phyloP scores from a whole-genome alignment of 2,113 vertebrate genomes.

The Hylia prasina region DNA sequence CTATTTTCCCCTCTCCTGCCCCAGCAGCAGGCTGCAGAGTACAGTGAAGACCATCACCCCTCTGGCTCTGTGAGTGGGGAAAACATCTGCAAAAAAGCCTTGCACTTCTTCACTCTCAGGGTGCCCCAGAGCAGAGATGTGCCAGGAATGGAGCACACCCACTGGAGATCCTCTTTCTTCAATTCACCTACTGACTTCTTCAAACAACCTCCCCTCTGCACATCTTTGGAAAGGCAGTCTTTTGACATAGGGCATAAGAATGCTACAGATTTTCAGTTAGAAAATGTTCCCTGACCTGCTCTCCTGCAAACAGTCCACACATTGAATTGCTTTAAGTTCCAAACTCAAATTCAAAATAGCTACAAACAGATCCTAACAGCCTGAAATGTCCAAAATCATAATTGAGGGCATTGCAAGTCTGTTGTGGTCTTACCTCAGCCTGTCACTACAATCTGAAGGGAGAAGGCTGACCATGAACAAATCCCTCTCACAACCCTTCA shows the following conservation, averaged over 20 bases:
- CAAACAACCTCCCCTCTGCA: background rate
- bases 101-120: background rate
- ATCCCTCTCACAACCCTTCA: background rate
- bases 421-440: background rate
- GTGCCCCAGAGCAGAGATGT: background rate
- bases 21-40: background rate
- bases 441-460: background rate
- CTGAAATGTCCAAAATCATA: background rate
- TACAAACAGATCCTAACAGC: background rate
- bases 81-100: background rate
- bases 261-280: background rate
- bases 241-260: rapidly evolving
- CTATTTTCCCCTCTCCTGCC: background rate
- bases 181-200: background rate
- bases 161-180: background rate
- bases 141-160: background rate
- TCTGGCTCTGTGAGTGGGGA: background rate
- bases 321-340: background rate
- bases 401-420: background rate
- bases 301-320: background rate
- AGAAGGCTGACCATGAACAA: background rate
- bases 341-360: background rate
- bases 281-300: background rate
- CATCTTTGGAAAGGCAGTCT: background rate
- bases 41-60: background rate